phyloP scores from a whole-genome alignment of 2,113 vertebrate species.

The Corythornis madagascariensis region DNA sequence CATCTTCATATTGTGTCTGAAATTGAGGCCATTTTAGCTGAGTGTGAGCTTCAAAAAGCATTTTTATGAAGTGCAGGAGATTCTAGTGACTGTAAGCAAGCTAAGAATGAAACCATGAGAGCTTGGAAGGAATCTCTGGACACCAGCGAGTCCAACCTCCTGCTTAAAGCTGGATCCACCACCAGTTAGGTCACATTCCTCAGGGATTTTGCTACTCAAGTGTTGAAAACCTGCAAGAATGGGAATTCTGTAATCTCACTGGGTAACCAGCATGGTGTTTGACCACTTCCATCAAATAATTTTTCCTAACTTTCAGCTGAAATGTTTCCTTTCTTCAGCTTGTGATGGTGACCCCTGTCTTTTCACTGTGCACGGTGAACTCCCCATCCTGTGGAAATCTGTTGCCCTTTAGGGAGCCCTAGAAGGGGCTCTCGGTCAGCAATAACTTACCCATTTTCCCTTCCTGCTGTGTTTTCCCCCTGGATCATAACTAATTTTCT shows the following conservation, averaged over 20 bases:
- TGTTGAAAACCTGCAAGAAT: not conserved
- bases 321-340: not conserved
- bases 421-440: not conserved
- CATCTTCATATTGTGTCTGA: not conserved
- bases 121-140: not conserved
- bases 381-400: not conserved
- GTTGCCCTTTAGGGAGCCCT: not conserved
- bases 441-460: not conserved
- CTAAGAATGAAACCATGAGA: not conserved
- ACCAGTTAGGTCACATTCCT: not conserved
- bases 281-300: fast-evolving
- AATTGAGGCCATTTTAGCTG: not conserved
- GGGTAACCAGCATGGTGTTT: not conserved
- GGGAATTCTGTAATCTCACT: not conserved
- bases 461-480: not conserved
- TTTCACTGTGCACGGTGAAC: not conserved
- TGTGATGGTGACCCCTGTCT: not conserved
- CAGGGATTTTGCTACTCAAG: not conserved
- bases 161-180: not conserved
- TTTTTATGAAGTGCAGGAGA: not conserved
- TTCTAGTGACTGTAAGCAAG: not conserved
- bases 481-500: not conserved
- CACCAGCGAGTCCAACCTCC: not conserved
- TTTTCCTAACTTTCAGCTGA: not conserved
- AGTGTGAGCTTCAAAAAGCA: not conserved